These are phyloP conservation scores for Hystrix brachyura DNA, from an alignment of 2,113 vertebrate genomes.

Conservation along the genomic window DNA sequence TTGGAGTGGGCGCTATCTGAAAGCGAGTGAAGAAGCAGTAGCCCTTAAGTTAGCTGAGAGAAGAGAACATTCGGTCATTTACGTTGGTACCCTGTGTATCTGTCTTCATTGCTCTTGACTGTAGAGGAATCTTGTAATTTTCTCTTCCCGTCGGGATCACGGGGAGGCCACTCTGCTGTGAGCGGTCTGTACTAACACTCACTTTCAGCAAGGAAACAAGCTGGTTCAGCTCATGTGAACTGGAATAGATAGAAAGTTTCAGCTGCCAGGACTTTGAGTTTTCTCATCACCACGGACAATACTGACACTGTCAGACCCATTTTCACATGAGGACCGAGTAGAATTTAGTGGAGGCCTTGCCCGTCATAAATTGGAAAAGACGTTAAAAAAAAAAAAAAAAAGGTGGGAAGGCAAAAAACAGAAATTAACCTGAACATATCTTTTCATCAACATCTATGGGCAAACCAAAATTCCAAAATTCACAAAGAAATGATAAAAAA, in stretches of 20 bases:
- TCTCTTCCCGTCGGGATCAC: not conserved
- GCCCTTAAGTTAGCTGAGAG: not conserved
- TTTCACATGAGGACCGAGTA: not conserved
- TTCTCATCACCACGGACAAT: not conserved
- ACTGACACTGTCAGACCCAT: not conserved
- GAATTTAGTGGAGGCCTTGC: no score
- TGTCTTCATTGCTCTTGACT: not conserved
- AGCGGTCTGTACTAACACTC: slow-evolving; percentile 45
- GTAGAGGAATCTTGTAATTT: not conserved
- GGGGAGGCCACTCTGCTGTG: not conserved
- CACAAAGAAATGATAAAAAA: not conserved
- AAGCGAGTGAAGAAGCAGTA: not conserved
- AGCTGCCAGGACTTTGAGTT: not conserved
- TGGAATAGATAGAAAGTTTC: not conserved
- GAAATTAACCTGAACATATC: not conserved
- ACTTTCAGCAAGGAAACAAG: slow-evolving; percentile 27
- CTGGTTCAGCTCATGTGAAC: not conserved
- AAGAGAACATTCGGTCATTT: not conserved
- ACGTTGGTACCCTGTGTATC: not conserved
- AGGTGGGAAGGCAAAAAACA: not conserved
- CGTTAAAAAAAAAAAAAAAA: not conserved
- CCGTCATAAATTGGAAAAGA: not conserved
- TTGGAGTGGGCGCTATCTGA: not conserved
- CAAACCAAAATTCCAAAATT: not conserved
- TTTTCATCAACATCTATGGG: not conserved